Conservation (phyloP, 2,797 vertebrate species). For the Huso huso region DNA sequence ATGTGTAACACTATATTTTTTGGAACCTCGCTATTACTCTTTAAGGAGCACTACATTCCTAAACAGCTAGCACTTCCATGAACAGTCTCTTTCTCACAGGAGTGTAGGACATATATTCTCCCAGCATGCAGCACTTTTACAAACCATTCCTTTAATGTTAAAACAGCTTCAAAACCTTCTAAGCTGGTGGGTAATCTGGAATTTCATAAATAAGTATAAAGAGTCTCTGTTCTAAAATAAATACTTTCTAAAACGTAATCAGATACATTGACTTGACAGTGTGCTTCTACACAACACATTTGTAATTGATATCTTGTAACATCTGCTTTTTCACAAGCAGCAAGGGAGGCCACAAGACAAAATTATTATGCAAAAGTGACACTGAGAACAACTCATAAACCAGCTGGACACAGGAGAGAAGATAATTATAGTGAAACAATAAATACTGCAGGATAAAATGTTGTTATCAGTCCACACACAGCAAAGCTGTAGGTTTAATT, state of each 20-base stretch:
- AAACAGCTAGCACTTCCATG: neutral
- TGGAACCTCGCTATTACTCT: too few relatives aligned
- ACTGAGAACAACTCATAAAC: neutral
- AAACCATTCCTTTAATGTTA: neutral
- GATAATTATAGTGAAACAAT: slow-evolving; percentile 1
- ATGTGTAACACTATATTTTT: too few relatives aligned
- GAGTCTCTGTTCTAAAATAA: neutral
- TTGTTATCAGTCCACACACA: slow-evolving; percentile 8
- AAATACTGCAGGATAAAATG: slow-evolving; percentile 7
- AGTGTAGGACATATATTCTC: neutral
- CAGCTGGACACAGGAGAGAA: neutral
- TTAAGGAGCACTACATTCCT: neutral
- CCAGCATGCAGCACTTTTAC: neutral
- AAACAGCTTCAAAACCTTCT: neutral
- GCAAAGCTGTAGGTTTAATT: slow-evolving; percentile 3
- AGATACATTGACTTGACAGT: neutral
- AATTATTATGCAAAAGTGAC: neutral
- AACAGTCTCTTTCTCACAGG: neutral
- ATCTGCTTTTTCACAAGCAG: neutral
- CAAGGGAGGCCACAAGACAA: neutral
- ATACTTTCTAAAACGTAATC: neutral
- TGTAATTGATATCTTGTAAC: neutral
- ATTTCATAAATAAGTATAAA: neutral
- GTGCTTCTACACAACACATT: neutral
- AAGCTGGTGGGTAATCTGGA: neutral